A percentile compares a stretch with the other conserved stretches of the same genome.
phyloP scores from a whole-genome alignment of 2,797 vertebrate genomes.

The Cuculus canorus region DNA sequence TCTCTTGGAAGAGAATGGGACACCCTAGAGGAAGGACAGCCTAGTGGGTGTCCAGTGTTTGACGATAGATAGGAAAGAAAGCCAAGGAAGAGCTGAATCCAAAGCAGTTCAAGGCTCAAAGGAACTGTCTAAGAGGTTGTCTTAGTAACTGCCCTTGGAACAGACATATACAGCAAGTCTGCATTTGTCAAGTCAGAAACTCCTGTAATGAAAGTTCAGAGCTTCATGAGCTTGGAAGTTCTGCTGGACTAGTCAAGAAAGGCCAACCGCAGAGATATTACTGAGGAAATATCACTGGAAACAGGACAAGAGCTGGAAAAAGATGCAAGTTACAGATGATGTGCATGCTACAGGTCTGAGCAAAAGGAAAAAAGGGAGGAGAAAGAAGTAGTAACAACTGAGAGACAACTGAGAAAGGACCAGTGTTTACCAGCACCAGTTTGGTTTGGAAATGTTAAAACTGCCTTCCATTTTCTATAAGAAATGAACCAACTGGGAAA shows the following conservation, averaged over 20 bases:
- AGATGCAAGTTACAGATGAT: background rate
- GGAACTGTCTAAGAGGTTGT: background rate
- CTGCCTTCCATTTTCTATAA: background rate
- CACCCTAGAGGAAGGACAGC: background rate
- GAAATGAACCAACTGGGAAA: background rate
- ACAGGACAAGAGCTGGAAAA: background rate
- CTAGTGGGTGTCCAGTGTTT: background rate
- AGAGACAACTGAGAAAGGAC: background rate
- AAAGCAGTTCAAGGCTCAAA: background rate
- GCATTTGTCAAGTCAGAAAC: background rate
- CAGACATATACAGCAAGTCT: background rate
- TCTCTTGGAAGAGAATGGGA: background rate
- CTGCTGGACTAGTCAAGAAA: background rate
- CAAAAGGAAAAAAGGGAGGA: background rate
- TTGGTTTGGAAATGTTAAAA: background rate
- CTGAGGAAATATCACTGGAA: background rate
- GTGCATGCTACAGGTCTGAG: background rate
- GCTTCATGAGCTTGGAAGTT: background rate
- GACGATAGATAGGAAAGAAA: background rate
- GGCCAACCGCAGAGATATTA: background rate
- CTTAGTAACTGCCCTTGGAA: background rate
- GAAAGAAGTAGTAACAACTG: background rate
- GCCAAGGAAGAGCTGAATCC: background rate
- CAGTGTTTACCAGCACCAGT: background rate
- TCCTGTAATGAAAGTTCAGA: background rate